phyloP scores from a whole-genome alignment of 2,888 invertebrate species.

The Acanthopleura granulata region DNA sequence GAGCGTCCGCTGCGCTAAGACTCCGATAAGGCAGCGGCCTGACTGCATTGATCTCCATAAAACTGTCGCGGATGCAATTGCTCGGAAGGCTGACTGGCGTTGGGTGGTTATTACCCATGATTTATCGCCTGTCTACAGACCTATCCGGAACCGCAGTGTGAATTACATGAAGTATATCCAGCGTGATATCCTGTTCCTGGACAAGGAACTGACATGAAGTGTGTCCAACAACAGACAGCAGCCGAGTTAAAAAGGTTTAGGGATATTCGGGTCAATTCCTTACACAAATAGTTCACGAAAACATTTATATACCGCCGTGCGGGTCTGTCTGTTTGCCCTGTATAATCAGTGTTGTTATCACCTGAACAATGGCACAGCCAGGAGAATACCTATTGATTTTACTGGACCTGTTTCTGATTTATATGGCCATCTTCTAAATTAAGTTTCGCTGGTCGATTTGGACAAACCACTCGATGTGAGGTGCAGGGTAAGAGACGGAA shows the following conservation, averaged over 20 bases:
- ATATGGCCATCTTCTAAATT: too few relatives aligned
- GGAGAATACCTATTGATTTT: too few relatives aligned
- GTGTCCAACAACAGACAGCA: not conserved
- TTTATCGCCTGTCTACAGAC: slow-evolving; percentile 4
- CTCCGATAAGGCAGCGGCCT: not conserved
- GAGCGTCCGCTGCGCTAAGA: not conserved
- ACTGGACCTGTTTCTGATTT: too few relatives aligned
- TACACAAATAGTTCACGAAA: not conserved
- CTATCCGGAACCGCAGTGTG: not conserved
- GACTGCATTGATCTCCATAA: slow-evolving; percentile 15
- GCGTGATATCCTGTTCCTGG: slow-evolving; percentile 1
- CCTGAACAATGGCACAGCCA: too few relatives aligned
- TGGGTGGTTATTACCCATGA: slow-evolving; percentile 5
- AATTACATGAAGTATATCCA: not conserved
- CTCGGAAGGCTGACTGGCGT: slow-evolving; percentile 6
- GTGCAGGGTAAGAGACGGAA: too few relatives aligned
- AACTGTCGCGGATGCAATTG: slow-evolving; percentile 17
- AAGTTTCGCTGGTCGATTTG: too few relatives aligned
- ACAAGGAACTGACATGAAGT: not conserved
- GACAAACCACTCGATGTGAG: too few relatives aligned
- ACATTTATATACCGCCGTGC: not conserved
- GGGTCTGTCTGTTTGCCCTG: too few relatives aligned
- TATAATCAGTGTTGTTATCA: too few relatives aligned
- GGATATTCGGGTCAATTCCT: not conserved
- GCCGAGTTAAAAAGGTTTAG: not conserved